Percentiles rank a stretch among this genome's conserved stretches.
These are phyloP conservation scores for Drosophila aldrichi DNA, from an alignment of 2,888 invertebrate genomes.

Conservation along the genomic window DNA sequence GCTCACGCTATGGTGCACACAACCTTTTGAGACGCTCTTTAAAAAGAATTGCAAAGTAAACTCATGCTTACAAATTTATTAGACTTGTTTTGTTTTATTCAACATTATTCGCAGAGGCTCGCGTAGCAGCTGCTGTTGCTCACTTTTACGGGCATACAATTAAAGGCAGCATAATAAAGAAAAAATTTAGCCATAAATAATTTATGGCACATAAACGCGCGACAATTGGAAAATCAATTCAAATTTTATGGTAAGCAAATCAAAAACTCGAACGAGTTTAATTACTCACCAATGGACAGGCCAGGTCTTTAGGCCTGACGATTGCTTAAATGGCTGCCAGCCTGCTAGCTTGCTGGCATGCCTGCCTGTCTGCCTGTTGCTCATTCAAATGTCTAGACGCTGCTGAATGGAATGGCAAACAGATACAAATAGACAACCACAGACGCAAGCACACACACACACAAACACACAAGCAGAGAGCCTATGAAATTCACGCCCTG, in stretches of 20 bases:
- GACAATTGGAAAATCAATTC: conserved; percentile 61
- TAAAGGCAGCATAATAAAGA: conserved; percentile 31
- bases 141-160: conserved; percentile 51
- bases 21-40: neutral
- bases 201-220: conserved; percentile 63
- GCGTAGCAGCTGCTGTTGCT: conserved; percentile 14
- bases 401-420: conserved; percentile 31
- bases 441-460: conserved; percentile 9
- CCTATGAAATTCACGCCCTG: conserved; percentile 14
- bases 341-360: neutral
- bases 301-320: conserved; percentile 28
- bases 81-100: conserved; percentile 1
- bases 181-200: conserved; percentile 42
- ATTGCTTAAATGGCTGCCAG: neutral
- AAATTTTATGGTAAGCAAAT: conserved; percentile 67
- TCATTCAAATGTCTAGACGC: conserved; percentile 67
- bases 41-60: neutral
- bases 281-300: conserved; percentile 64
- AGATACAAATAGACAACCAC: conserved; percentile 18
- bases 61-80: conserved; percentile 5
- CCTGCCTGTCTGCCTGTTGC: conserved; percentile 27
- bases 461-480: neutral
- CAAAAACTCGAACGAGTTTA: conserved; percentile 67
- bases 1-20: neutral
- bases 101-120: neutral